Base-by-base conservation (phyloP, 2,113 vertebrate genomes). In the Cercopithecus mona region DNA sequence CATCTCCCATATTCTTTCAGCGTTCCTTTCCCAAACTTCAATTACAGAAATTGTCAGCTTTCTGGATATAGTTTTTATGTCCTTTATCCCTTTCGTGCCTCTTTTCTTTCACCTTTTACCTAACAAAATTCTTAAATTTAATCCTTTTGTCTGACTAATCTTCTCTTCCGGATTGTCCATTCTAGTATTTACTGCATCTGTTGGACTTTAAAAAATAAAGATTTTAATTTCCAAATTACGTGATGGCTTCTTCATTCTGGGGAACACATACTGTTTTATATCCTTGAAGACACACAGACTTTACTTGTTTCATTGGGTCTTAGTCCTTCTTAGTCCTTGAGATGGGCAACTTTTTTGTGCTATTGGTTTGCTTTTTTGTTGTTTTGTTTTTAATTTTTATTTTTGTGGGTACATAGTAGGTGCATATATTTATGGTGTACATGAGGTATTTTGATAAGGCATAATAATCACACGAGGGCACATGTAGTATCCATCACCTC, bases 21-120 rank as follows among this genome's bases (percentile, higher is more conserved):
- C 35, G 90, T 92, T 70, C 6, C 14, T 22, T 80, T 76, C n/a
- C 23, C 38, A 76, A 59, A 55, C 22, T 84, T 96, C 50, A 91
- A 8, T 14, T 50, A 72, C 22, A 83, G 10, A 11, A 8, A 59
- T 48, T 48, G 55, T 38, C 50, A 1, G 7, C 43, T 30, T 86
- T 95, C 40, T 86, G 5, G 3, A 66, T 79, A 32, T 3, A 52
- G 14, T 12, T 64, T 88, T 50, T 1, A 7, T 52, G 27, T 11
- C 18, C 8, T 14, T 93, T 43, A 45, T 32, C 22, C 48, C 5
- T 35, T 84, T 11, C 17, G 23, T 25, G 0, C 3, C 11, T 17
- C 16, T 20, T 64, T 95, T 76, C 40, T 35, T 75, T 84, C 8
- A 35, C 2, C 13, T 48, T n/a, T 84, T 90, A 12, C 10, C 70